Percentiles rank a stretch among this genome's conserved stretches.
Evolutionary conservation across 2,888 invertebrate species (phyloP).

Genomic region (Andrena camellia): DNA sequence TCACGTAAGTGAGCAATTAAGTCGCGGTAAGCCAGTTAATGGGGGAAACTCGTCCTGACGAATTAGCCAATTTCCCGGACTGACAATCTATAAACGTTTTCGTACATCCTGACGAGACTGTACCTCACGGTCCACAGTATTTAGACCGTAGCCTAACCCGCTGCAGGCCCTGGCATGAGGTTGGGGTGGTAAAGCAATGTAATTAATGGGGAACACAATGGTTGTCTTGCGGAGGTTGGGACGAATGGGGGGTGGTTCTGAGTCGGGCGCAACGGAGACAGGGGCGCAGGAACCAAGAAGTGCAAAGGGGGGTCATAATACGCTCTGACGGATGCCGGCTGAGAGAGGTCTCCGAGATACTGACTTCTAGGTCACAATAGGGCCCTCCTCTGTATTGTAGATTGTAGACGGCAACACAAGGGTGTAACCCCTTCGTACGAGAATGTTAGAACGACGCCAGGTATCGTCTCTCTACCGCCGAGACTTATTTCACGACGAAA

Average conservation of each 20-base stretch:
- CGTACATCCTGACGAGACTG: slow-evolving; percentile 66
- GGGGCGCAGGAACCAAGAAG: slow-evolving; percentile 57
- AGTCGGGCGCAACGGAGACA: slow-evolving; percentile 55
- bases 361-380: slow-evolving; percentile 77
- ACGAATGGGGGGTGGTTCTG: slow-evolving; percentile 66
- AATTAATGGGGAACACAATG: slow-evolving; percentile 82
- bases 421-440: slow-evolving; percentile 52
- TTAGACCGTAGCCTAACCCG: slow-evolving; percentile 74
- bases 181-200: slow-evolving; percentile 76
- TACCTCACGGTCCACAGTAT: slow-evolving; percentile 73
- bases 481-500: slow-evolving; percentile 60
- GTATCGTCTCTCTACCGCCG: slow-evolving; percentile 45
- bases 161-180: slow-evolving; percentile 63
- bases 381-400: slow-evolving; percentile 68
- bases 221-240: slow-evolving; percentile 77
- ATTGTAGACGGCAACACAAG: slow-evolving; percentile 57
- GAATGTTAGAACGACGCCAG: slow-evolving; percentile 54
- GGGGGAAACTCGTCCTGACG: slow-evolving; percentile 49
- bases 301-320: slow-evolving; percentile 72
- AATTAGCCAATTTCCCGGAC: slow-evolving; percentile 64
- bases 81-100: slow-evolving; percentile 65
- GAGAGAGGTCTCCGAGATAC: slow-evolving; percentile 75
- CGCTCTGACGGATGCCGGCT: slow-evolving; percentile 79
- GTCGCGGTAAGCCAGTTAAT: slow-evolving; percentile 30
- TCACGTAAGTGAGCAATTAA: slow-evolving; percentile 40